These are phyloP conservation scores for Mola mola DNA, from an alignment of 2,113 vertebrate species.

Conservation along the genomic window DNA sequence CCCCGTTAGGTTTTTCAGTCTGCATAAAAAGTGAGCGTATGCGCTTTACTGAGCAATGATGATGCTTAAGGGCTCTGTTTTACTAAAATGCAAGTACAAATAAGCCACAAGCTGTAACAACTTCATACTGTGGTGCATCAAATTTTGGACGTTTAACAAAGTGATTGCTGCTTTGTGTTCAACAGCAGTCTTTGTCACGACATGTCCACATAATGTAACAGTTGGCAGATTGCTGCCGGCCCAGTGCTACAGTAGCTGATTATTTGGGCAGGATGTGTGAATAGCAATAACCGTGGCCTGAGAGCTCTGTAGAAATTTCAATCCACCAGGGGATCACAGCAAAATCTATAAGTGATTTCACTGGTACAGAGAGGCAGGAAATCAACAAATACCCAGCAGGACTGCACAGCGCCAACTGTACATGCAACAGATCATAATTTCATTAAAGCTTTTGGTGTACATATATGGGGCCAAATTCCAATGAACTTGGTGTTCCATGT, in stretches of 20 bases:
- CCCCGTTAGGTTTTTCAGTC: background rate
- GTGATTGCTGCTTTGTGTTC: conserved; percentile 34
- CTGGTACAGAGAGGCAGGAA: conserved; percentile 36
- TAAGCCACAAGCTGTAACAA: conserved; percentile 6
- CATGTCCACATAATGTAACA: conserved; percentile 50
- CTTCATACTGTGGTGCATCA: conserved; percentile 1
- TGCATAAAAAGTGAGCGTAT: background rate
- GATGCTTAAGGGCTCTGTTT: background rate
- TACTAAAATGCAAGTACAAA: background rate
- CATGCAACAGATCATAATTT: conserved; percentile 15
- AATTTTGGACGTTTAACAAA: conserved; percentile 34
- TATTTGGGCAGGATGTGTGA: conserved; percentile 53
- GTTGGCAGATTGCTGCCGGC: conserved; percentile 46
- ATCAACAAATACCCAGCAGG: conserved; percentile 37
- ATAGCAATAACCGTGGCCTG: conserved; percentile 52
- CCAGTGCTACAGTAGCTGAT: conserved; percentile 38
- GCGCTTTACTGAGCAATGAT: background rate
- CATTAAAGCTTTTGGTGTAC: background rate
- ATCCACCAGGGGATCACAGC: conserved; percentile 33
- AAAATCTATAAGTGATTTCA: conserved; percentile 64
- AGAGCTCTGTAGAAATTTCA: conserved; percentile 35
- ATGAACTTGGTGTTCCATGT: conserved; percentile 9
- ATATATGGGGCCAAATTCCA: conserved; percentile 22
- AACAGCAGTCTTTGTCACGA: conserved; percentile 30
- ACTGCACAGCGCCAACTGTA: conserved; percentile 1